These are phyloP conservation scores for Kryptolebias marmoratus DNA, from an alignment of 2,113 vertebrate genomes.

Conservation along the genomic window DNA sequence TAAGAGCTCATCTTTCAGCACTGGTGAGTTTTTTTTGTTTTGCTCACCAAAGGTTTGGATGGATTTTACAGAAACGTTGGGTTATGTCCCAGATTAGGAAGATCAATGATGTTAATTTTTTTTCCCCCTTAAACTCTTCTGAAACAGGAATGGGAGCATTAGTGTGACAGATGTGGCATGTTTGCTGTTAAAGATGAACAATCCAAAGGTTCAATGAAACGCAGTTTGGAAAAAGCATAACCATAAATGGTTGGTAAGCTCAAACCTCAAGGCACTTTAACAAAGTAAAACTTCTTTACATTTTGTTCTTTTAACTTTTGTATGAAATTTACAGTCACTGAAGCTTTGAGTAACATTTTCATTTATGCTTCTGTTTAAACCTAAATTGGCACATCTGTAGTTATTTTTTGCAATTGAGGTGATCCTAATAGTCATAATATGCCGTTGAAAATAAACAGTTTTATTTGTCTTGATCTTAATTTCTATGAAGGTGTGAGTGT, in stretches of 20 bases:
- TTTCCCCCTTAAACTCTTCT: constrained; percentile 24
- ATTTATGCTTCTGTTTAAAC: too few species aligned
- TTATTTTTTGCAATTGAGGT: too few species aligned
- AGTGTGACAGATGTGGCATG: constrained; percentile 31
- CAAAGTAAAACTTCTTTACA: background rate
- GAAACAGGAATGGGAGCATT: constrained; percentile 41
- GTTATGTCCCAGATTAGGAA: constrained; percentile 65
- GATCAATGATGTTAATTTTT: constrained; percentile 49
- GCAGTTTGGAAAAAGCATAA: constrained; percentile 25
- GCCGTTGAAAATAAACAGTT: too few species aligned
- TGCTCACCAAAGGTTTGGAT: constrained; percentile 47
- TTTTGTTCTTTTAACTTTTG: too few species aligned
- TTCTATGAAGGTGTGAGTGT: too few species aligned
- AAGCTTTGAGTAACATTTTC: too few species aligned
- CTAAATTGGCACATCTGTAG: too few species aligned
- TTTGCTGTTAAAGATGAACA: constrained; percentile 23
- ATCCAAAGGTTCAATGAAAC: constrained; percentile 13
- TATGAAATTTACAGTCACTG: too few species aligned
- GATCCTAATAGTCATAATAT: too few species aligned
- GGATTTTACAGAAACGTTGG: constrained; percentile 56
- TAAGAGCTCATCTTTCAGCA: constrained; percentile 61
- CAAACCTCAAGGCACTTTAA: background rate
- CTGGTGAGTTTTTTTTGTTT: constrained; percentile 11
- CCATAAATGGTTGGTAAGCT: constrained; percentile 19
- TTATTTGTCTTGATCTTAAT: too few species aligned